Percentiles rank a stretch among this genome's conserved stretches.
phyloP scores from a whole-genome alignment of 2,797 vertebrate genomes.

The Tapera naevia region DNA sequence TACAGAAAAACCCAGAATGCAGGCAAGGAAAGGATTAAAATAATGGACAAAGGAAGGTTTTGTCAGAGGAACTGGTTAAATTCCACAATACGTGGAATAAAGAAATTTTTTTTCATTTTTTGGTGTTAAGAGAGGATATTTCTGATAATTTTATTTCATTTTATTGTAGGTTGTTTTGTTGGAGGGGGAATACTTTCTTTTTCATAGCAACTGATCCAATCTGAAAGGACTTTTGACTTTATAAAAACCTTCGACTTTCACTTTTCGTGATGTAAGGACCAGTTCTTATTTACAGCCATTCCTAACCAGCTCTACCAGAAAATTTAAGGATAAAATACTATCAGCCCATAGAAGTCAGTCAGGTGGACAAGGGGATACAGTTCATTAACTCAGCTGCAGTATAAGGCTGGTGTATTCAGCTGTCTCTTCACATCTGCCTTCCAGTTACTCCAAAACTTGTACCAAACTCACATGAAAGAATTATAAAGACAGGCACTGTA shows the following conservation, averaged over 20 bases:
- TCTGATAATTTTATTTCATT: neutral
- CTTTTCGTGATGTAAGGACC: neutral
- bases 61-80: neutral
- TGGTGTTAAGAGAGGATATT: neutral
- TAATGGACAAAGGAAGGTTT: neutral
- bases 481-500: conserved; percentile 38
- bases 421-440: conserved; percentile 58
- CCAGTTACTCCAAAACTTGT: conserved; percentile 45
- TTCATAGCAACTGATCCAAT: neutral
- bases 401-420: conserved; percentile 5
- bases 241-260: neutral
- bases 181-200: neutral
- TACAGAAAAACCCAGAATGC: neutral
- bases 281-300: conserved; percentile 27
- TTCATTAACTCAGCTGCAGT: conserved; percentile 37
- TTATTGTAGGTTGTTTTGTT: neutral
- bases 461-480: conserved; percentile 18
- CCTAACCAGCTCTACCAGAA: conserved; percentile 10
- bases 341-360: conserved; percentile 13
- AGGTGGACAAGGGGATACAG: conserved; percentile 31
- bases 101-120: neutral
- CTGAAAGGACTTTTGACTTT: neutral
- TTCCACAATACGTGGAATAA: neutral
- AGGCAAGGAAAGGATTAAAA: neutral
- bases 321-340: conserved; percentile 21